Evolutionary conservation across 2,797 vertebrate genomes (phyloP).

Genomic region (Rachycentron canadum): DNA sequence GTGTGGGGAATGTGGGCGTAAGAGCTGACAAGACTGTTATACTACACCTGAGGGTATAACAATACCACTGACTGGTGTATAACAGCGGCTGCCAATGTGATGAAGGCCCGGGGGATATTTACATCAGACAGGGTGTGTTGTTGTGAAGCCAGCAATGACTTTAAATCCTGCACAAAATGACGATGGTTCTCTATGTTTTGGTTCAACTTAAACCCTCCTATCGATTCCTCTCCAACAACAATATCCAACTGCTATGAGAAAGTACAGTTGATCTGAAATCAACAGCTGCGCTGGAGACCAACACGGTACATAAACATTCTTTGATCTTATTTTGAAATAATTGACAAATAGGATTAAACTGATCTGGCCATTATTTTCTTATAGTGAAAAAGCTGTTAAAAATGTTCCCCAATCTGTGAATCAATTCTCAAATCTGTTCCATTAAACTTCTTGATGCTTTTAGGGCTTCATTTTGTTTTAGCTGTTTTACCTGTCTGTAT

Average conservation of each 20-base stretch:
- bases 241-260: not conserved
- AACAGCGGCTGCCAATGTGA: not conserved
- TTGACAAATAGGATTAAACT: constrained; percentile 22
- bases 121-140: not conserved
- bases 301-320: not conserved
- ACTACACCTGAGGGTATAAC: not conserved
- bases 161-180: not conserved
- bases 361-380: constrained; percentile 21
- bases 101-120: not conserved
- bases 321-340: constrained; percentile 25
- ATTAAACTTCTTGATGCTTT: constrained; percentile 19
- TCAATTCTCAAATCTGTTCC: constrained; percentile 9
- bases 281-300: not conserved
- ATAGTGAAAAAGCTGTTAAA: constrained; percentile 30
- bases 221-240: not conserved
- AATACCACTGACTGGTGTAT: not conserved
- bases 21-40: not conserved
- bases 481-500: constrained; percentile 3
- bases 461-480: constrained; percentile 34
- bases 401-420: constrained; percentile 31
- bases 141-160: not conserved
- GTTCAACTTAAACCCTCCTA: constrained; percentile 8
- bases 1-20: not conserved
- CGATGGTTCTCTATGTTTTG: not conserved
- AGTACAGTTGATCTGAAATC: constrained; percentile 1